A percentile compares a stretch with the other conserved stretches of the same genome.
Evolutionary conservation across 2,113 vertebrate species (phyloP).

Genomic region (Geothlypis trichas): DNA sequence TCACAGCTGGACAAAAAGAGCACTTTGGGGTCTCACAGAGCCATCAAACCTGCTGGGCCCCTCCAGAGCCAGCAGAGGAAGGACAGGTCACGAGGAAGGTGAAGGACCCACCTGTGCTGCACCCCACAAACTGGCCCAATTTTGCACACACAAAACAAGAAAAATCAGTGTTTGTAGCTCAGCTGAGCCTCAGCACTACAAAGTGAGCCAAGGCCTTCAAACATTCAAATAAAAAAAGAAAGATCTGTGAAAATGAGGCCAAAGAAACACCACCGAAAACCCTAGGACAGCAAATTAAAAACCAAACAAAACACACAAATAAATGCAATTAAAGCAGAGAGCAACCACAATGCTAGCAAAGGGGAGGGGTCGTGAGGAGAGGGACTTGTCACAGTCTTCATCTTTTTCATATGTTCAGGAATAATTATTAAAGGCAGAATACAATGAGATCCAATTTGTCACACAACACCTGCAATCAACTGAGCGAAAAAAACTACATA

Average conservation of each 20-base stretch:
- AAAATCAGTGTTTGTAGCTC: neutral
- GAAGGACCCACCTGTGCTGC: neutral
- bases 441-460: constrained; percentile 33
- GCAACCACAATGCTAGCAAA: neutral
- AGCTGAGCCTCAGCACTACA: neutral
- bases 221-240: neutral
- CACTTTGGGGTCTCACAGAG: neutral
- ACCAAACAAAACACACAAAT: neutral
- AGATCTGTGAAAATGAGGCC: neutral
- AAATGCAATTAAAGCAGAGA: neutral
- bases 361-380: neutral
- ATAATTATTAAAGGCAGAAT: constrained; percentile 26
- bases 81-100: neutral
- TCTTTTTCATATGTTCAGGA: neutral
- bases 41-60: accelerated
- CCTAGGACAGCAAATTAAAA: neutral
- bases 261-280: neutral
- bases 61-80: neutral
- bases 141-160: neutral
- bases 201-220: neutral
- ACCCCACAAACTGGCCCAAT: neutral
- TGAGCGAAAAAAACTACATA: neutral
- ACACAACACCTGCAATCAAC: constrained; percentile 63
- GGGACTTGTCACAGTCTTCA: neutral
- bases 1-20: neutral